These are phyloP conservation scores for Trichosurus vulpecula DNA, from an alignment of 2,797 vertebrate species.

Conservation along the genomic window DNA sequence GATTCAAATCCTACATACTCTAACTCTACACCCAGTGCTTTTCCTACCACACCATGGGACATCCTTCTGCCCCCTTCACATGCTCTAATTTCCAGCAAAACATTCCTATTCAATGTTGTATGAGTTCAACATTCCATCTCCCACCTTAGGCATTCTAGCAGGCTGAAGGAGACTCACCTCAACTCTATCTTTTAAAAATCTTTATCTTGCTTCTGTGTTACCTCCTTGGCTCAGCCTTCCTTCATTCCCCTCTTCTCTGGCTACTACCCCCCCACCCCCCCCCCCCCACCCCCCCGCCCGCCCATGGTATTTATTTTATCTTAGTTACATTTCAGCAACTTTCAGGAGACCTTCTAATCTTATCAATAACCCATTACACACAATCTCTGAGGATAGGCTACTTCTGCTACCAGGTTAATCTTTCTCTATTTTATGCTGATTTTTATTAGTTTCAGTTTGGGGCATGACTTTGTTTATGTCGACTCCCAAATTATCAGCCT, in stretches of 20 bases:
- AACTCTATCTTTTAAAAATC: no score
- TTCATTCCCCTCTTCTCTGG: background rate
- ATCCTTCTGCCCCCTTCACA: background rate
- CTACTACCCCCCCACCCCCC: no score
- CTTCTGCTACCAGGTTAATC: background rate
- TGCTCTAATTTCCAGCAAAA: background rate
- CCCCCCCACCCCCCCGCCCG: no score
- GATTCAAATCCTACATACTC: background rate
- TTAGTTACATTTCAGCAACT: background rate
- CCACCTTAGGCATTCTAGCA: background rate
- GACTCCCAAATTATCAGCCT: no score
- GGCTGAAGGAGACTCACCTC: background rate
- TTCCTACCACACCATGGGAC: background rate
- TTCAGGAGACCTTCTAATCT: background rate
- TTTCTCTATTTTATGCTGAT: background rate
- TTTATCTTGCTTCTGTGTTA: background rate
- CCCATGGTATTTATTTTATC: background rate
- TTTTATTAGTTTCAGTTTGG: background rate
- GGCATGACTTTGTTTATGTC: background rate
- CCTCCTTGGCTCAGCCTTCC: background rate
- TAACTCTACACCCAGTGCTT: background rate
- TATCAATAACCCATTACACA: background rate
- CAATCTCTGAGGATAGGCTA: background rate
- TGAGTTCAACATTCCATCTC: background rate
- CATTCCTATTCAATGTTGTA: no score